Conservation (phyloP, 2,888 invertebrate species). For the Odiellus spinosus region DNA sequence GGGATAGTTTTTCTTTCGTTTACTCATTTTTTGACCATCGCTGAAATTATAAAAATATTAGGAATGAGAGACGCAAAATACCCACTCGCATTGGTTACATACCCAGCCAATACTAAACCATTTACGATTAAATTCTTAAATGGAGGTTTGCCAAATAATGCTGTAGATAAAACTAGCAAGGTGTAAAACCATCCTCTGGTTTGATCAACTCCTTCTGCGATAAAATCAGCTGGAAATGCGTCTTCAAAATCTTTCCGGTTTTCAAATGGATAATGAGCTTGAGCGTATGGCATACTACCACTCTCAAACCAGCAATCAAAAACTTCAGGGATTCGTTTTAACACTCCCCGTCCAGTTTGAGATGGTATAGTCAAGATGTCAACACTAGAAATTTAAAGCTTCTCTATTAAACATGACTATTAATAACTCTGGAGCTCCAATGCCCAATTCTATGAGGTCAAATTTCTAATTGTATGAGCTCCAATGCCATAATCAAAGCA, state of each 20-base stretch:
- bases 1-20: slow-evolving; percentile 95
- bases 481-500: no score
- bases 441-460: no score
- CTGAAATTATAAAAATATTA: slow-evolving; percentile 26
- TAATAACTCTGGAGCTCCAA: no score
- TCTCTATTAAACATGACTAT: no score
- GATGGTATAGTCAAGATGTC: slow-evolving; percentile 90
- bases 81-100: no score
- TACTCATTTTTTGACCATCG: slow-evolving; percentile 99
- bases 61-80: no score
- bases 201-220: slow-evolving; percentile 98
- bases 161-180: slow-evolving; percentile 86
- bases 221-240: slow-evolving; percentile 93
- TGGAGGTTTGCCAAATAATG: slow-evolving; percentile 86
- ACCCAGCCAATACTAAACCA: slow-evolving; percentile 75
- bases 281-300: slow-evolving; percentile 98
- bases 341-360: slow-evolving; percentile 58
- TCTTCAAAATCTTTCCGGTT: slow-evolving; percentile 70
- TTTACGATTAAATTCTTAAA: slow-evolving; percentile 95
- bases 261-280: slow-evolving; percentile 91
- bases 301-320: slow-evolving; percentile 99
- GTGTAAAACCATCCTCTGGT: slow-evolving; percentile 99
- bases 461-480: no score
- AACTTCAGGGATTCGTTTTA: slow-evolving; percentile 75
- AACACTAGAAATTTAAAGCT: slow-evolving; percentile 37